Evolutionary conservation across 2,888 invertebrate genomes (phyloP).

Genomic region (Diabrotica balteata): DNA sequence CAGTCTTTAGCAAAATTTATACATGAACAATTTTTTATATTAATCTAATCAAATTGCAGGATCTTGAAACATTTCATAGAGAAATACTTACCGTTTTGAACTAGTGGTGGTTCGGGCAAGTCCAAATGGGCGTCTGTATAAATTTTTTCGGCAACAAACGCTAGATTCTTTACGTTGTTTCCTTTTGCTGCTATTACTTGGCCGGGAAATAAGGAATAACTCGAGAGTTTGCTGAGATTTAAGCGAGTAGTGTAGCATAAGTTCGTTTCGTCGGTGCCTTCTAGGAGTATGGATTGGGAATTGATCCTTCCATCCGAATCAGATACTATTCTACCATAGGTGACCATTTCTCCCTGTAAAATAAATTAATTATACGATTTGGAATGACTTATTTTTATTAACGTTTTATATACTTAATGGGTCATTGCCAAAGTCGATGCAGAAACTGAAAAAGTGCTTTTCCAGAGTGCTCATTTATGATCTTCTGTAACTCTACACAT

Average conservation of each 20-base stretch:
- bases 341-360: constrained; percentile 43
- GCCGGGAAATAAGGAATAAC: constrained; percentile 79
- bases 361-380: background rate
- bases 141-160: constrained; percentile 72
- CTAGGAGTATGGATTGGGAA: constrained; percentile 72
- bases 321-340: constrained; percentile 77
- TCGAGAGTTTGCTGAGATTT: constrained; percentile 63
- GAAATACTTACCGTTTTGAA: constrained; percentile 51
- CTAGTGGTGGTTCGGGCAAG: constrained; percentile 58
- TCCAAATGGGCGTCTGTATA: constrained; percentile 65
- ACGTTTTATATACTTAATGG: too few relatives aligned
- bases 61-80: too few relatives aligned
- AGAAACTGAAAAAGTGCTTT: too few relatives aligned
- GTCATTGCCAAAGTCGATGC: too few relatives aligned
- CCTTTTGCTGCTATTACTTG: constrained; percentile 81
- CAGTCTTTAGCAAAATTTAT: too few relatives aligned
- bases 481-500: too few relatives aligned
- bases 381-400: too few relatives aligned
- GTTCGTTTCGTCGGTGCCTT: constrained; percentile 69
- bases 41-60: too few relatives aligned
- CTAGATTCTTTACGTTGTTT: constrained; percentile 73
- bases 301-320: constrained; percentile 78
- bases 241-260: constrained; percentile 55
- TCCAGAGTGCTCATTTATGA: too few relatives aligned
- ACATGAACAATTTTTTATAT: too few relatives aligned